Evolutionary conservation across 2,888 invertebrate genomes (phyloP).

Genomic region (Polydrusus pterygomalis): DNA sequence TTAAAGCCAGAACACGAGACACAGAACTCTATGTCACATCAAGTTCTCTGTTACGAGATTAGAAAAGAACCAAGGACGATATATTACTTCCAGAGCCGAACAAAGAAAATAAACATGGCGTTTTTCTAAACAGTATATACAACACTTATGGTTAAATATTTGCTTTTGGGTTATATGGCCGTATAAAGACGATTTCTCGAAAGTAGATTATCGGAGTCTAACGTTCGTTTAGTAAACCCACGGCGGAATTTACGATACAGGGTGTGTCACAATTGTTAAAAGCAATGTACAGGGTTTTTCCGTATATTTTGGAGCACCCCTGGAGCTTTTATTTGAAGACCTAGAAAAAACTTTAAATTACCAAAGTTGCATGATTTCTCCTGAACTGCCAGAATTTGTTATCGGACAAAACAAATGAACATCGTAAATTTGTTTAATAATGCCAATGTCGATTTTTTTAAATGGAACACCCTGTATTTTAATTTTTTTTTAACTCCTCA

Average conservation of each 20-base stretch:
- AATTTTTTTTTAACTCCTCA: too few relatives aligned
- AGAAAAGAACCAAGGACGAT: neutral
- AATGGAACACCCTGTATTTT: too few relatives aligned
- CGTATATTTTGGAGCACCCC: too few relatives aligned
- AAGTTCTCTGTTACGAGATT: neutral
- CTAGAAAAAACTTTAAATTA: too few relatives aligned
- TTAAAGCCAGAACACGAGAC: too few relatives aligned
- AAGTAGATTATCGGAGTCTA: constrained; percentile 28
- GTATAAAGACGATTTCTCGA: constrained; percentile 36
- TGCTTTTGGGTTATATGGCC: constrained; percentile 33
- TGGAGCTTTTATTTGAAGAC: too few relatives aligned
- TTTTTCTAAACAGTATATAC: constrained; percentile 33
- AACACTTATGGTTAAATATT: constrained; percentile 38
- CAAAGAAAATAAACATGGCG: constrained; percentile 26
- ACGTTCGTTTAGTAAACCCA: constrained; percentile 8
- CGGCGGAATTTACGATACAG: constrained; percentile 7
- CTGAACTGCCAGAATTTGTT: too few relatives aligned
- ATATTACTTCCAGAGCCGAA: constrained; percentile 13
- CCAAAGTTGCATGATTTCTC: too few relatives aligned
- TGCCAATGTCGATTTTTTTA: too few relatives aligned
- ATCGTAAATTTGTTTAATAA: too few relatives aligned
- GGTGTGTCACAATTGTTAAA: neutral
- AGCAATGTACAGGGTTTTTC: too few relatives aligned
- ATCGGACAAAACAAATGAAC: too few relatives aligned
- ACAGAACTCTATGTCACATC: neutral